A percentile compares a stretch with the other conserved stretches of the same genome.
Conservation (phyloP, 2,888 invertebrate genomes). For the Epinotia brunnichana region DNA sequence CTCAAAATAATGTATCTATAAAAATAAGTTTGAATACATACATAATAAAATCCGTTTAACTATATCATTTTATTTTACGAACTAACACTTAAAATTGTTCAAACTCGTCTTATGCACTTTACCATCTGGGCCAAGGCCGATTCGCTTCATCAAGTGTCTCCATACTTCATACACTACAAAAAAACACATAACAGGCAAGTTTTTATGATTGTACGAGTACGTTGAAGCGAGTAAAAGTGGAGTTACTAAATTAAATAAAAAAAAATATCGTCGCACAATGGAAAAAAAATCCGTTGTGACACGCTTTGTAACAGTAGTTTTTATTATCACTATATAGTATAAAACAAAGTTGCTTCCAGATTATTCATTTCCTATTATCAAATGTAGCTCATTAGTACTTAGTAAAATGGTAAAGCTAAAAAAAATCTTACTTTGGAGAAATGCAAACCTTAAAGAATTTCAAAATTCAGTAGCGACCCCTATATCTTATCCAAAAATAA, state of each 20-base stretch:
- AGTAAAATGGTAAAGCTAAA: no score
- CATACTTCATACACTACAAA: neutral
- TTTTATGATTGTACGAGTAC: neutral
- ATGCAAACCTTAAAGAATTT: no score
- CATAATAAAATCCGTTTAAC: no score
- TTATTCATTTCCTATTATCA: no score
- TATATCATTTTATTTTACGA: neutral
- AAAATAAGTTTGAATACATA: no score
- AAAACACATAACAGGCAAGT: conserved; percentile 4
- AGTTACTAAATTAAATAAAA: neutral
- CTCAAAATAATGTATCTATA: no score
- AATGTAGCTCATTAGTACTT: no score
- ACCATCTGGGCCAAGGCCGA: conserved; percentile 12
- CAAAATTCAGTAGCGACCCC: no score
- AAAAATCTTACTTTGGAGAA: no score
- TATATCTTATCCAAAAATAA: no score
- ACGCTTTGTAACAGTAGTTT: neutral
- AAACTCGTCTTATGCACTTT: conserved; percentile 9
- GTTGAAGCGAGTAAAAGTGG: neutral
- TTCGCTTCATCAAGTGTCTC: neutral
- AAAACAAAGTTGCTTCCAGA: no score
- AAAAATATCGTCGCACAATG: neutral
- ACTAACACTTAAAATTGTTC: neutral
- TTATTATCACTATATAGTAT: no score
- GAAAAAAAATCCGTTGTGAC: neutral